Percentiles rank a stretch among this genome's conserved stretches.
Conservation (phyloP, 2,797 vertebrate genomes). For the Malacoraja senta region DNA sequence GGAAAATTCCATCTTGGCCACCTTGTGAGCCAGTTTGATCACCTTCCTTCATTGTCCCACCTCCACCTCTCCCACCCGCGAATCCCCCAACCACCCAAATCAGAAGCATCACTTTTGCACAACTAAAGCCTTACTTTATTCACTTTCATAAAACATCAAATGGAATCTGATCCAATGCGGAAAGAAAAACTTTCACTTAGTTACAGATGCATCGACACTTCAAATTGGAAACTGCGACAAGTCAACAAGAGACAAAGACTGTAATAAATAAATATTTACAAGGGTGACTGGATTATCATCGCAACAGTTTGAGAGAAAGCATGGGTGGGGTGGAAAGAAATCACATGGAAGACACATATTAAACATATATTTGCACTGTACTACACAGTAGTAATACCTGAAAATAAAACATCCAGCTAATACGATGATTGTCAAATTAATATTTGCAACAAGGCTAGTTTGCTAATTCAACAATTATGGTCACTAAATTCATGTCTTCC, state of each 20-base stretch:
- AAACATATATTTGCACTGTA: background rate
- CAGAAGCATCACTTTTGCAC: background rate
- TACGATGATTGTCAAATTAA: conserved; percentile 17
- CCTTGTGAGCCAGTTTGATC: too few relatives aligned
- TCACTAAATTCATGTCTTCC: background rate
- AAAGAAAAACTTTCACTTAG: conserved; percentile 12
- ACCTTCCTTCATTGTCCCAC: background rate
- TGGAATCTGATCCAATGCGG: background rate
- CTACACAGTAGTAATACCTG: conserved; percentile 29
- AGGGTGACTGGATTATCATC: conserved; percentile 49
- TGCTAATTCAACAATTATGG: too few relatives aligned
- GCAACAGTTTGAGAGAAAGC: conserved; percentile 40
- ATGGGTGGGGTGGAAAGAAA: background rate
- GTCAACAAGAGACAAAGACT: background rate
- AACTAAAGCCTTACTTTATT: conserved; percentile 22
- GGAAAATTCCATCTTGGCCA: background rate
- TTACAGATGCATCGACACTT: background rate
- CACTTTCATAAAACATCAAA: background rate
- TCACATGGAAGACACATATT: background rate
- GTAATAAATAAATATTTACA: conserved; percentile 75
- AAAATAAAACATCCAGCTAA: conserved; percentile 16
- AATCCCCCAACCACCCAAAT: background rate
- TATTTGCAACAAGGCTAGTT: conserved; percentile 34
- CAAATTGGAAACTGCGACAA: background rate
- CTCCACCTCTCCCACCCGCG: background rate